A percentile compares a stretch with the other conserved stretches of the same genome.
Conservation (phyloP, 2,113 vertebrate genomes). For the Puffinus mauretanicus region DNA sequence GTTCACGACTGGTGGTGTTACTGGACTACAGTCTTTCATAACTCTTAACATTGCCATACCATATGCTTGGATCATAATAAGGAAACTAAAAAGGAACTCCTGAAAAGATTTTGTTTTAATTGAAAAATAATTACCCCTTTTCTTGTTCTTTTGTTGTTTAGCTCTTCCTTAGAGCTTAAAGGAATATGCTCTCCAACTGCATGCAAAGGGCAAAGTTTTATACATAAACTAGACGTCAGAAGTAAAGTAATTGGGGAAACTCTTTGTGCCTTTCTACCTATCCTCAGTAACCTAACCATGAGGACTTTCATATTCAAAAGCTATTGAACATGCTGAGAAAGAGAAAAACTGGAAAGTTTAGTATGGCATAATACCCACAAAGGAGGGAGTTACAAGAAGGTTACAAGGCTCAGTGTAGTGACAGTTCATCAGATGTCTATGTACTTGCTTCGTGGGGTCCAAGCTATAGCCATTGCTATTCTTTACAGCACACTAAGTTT, state of each 20-base stretch:
- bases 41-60: conserved; percentile 73
- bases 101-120: background rate
- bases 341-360: background rate
- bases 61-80: conserved; percentile 41
- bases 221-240: background rate
- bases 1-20: background rate
- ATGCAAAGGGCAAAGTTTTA: background rate
- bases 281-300: background rate
- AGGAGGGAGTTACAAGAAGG: background rate
- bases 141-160: background rate
- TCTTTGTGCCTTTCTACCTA: background rate
- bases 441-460: background rate
- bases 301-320: background rate
- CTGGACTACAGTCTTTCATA: conserved; percentile 13
- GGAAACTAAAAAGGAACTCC: conserved; percentile 46
- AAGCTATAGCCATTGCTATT: background rate
- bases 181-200: background rate
- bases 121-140: background rate
- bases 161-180: background rate
- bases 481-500: background rate
- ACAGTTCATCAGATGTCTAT: background rate
- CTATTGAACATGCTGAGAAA: background rate
- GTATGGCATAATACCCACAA: background rate
- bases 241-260: background rate
- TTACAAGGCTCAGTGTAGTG: background rate